Percentiles rank a stretch among this genome's conserved stretches.
Conservation (phyloP, 2,888 invertebrate genomes). For the Erebia palarica region DNA sequence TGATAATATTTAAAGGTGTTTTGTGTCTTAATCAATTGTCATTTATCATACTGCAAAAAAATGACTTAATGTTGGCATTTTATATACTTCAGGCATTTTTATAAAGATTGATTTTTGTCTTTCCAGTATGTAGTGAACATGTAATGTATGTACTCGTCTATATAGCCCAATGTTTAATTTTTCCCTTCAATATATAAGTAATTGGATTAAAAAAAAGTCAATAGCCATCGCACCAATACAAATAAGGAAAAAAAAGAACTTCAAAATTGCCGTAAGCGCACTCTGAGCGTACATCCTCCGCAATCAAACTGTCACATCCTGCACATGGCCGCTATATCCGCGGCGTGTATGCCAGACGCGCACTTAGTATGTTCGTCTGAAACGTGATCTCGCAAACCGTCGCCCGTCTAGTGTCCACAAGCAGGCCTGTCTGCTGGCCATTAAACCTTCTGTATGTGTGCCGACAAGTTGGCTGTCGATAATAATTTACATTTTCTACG, state of each 20-base stretch:
- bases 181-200: neutral
- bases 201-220: neutral
- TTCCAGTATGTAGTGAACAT: too few relatives aligned
- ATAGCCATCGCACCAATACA: neutral
- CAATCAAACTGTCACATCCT: conserved; percentile 45
- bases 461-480: neutral
- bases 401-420: conserved; percentile 64
- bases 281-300: conserved; percentile 18
- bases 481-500: too few relatives aligned
- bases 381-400: conserved; percentile 76
- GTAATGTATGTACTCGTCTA: too few relatives aligned
- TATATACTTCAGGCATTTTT: too few relatives aligned
- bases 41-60: too few relatives aligned
- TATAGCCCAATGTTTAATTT: neutral
- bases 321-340: conserved; percentile 40
- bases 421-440: conserved; percentile 62
- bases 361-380: conserved; percentile 77
- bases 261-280: conserved; percentile 23
- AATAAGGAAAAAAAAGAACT: conserved; percentile 18
- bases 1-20: too few relatives aligned
- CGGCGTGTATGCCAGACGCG: conserved; percentile 60
- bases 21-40: too few relatives aligned
- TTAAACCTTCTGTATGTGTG: neutral
- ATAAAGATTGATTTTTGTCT: too few relatives aligned
- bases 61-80: too few relatives aligned